phyloP scores from a whole-genome alignment of 1,140 invertebrate genomes.

The Scylla paramamosain region DNA sequence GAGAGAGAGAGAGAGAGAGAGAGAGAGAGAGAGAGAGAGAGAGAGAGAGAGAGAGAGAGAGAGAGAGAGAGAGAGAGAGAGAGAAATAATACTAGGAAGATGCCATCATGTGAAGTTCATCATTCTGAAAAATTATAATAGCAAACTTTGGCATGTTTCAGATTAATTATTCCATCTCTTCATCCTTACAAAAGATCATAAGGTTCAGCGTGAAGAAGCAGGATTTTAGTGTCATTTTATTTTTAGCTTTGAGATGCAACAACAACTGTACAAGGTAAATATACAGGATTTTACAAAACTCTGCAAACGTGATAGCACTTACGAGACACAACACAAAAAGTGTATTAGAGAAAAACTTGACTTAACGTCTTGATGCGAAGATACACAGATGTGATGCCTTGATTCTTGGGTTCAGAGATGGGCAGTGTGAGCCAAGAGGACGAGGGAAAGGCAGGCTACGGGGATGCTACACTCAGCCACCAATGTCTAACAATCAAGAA shows the following conservation, averaged over 20 bases:
- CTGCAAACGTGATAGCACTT: conserved; percentile 47
- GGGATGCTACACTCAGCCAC: background rate
- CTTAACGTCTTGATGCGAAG: background rate
- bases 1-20: too few species aligned
- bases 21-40: conserved; percentile 28
- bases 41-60: conserved; percentile 33
- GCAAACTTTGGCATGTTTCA: too few species aligned
- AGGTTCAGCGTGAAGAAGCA: background rate
- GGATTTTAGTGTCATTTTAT: conserved; percentile 10
- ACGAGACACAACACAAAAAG: conserved; percentile 42
- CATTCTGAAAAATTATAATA: too few species aligned
- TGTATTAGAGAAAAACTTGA: conserved; percentile 57
- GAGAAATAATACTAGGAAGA: background rate
- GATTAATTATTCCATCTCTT: too few species aligned
- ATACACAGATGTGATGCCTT: background rate
- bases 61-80: conserved; percentile 33
- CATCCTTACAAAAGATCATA: background rate
- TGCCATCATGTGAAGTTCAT: too few species aligned
- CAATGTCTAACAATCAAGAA: background rate
- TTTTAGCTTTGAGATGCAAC: conserved; percentile 59
- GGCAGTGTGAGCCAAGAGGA: background rate
- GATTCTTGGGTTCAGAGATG: background rate
- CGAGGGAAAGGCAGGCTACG: background rate
- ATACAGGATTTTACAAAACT: conserved; percentile 66
- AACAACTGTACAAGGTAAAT: conserved; percentile 68